Evolutionary conservation across 2,797 vertebrate species (phyloP).

Genomic region (Peromyscus aztecus): DNA sequence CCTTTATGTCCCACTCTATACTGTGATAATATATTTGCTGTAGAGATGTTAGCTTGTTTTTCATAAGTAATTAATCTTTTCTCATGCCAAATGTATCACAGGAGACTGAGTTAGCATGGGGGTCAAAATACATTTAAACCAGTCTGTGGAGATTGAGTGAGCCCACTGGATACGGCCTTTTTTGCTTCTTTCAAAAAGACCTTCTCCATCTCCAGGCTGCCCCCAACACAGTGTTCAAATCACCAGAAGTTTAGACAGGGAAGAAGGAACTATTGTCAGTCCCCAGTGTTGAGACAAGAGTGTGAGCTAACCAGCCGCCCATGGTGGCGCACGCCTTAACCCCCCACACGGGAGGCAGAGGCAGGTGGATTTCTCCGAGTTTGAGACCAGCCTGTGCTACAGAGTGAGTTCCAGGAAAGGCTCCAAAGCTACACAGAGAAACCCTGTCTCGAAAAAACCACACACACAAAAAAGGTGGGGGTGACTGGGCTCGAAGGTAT

Average conservation of each 20-base stretch:
- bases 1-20: conserved; percentile 83
- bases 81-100: conserved; percentile 77
- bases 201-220: neutral
- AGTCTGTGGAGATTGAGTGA: conserved; percentile 23
- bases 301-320: neutral
- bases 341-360: no score
- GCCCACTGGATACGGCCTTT: neutral
- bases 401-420: no score
- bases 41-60: conserved; percentile 82
- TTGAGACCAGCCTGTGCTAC: no score
- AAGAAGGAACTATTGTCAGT: neutral
- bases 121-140: conserved; percentile 56
- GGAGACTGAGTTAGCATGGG: conserved; percentile 63
- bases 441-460: no score
- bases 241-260: neutral
- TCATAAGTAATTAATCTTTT: conserved; percentile 85
- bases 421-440: no score
- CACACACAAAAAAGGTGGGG: neutral
- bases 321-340: no score
- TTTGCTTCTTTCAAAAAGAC: neutral
- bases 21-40: conserved; percentile 82
- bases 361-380: no score
- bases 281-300: neutral
- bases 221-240: neutral
- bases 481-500: neutral